These are phyloP conservation scores for Lasioglossum villosulum DNA, from an alignment of 2,888 invertebrate genomes.

Conservation along the genomic window DNA sequence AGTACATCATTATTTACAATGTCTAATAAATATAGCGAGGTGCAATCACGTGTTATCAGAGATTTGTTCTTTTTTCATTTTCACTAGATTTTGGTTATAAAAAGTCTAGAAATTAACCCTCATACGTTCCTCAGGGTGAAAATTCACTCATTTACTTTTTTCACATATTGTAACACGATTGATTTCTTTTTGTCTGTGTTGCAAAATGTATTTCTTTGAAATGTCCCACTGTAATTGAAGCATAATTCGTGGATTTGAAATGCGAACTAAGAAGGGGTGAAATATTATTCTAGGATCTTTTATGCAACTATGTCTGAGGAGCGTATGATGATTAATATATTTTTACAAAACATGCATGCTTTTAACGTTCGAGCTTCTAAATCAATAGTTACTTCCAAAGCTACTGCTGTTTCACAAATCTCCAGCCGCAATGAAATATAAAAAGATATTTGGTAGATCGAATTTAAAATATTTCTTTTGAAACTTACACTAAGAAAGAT, in stretches of 20 bases:
- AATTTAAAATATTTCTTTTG: background rate
- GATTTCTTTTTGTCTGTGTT: no score
- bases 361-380: background rate
- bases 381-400: background rate
- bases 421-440: background rate
- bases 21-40: background rate
- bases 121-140: no score
- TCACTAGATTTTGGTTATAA: background rate
- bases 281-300: no score
- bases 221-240: no score
- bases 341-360: background rate
- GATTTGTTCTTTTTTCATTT: background rate
- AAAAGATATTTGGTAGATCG: background rate
- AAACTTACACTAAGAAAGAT: constrained; percentile 91
- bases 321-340: background rate
- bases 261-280: no score
- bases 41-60: background rate
- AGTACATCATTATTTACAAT: constrained; percentile 16
- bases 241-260: no score
- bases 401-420: background rate
- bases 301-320: no score
- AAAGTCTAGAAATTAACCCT: background rate
- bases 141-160: no score
- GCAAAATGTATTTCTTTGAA: no score
- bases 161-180: no score